phyloP scores from a whole-genome alignment of 2,797 vertebrate species.

The Streptopelia turtur region DNA sequence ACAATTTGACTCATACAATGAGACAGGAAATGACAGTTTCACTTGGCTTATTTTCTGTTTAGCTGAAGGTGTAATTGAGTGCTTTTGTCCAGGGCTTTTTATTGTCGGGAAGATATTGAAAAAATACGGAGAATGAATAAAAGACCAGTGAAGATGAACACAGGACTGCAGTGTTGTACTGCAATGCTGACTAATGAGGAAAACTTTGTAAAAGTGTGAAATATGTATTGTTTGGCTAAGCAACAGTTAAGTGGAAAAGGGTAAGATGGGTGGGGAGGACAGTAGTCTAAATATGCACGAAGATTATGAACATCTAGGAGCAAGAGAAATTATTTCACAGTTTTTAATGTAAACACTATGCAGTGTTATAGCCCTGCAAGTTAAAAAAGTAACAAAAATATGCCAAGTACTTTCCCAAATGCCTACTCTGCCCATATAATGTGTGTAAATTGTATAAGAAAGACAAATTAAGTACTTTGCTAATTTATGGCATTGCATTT shows the following conservation, averaged over 20 bases:
- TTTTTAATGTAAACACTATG: constrained; percentile 46
- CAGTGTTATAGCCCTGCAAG: constrained; percentile 43
- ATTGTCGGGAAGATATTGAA: neutral
- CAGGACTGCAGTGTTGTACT: neutral
- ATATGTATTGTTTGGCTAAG: neutral
- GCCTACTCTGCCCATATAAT: constrained; percentile 39
- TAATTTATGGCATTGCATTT: neutral
- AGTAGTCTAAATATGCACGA: neutral
- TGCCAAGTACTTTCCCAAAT: neutral
- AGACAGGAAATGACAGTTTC: neutral
- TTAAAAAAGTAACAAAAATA: constrained; percentile 13
- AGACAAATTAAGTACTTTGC: constrained; percentile 16
- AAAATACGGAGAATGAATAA: neutral
- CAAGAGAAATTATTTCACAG: neutral
- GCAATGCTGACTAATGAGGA: neutral
- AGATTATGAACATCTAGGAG: neutral
- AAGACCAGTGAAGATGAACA: neutral
- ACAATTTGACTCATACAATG: neutral
- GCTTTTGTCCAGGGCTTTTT: neutral
- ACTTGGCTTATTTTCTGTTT: constrained; percentile 9
- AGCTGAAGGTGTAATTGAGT: neutral
- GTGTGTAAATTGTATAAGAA: constrained; percentile 33
- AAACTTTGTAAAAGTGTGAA: neutral
- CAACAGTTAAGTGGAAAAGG: neutral
- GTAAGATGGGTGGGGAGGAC: neutral